Percentiles rank a stretch among this genome's conserved stretches.
Evolutionary conservation across 1,140 invertebrate genomes (phyloP).

Genomic region (Bombus soroeensis): DNA sequence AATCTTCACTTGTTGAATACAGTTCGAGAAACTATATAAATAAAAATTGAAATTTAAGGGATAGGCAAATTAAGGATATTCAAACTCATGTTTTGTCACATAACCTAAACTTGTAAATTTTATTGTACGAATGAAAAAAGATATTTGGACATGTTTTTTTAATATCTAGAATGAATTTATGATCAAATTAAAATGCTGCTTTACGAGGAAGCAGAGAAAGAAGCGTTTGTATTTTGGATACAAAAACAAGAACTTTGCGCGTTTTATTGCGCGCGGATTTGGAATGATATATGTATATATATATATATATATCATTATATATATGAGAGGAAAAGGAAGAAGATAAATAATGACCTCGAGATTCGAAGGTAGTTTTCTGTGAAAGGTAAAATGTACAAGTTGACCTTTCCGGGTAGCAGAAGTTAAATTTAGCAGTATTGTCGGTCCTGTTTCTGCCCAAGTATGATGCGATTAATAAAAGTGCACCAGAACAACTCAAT

Average conservation of each 20-base stretch:
- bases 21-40: no score
- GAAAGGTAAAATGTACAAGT: not conserved
- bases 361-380: conserved; percentile 9
- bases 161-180: not conserved
- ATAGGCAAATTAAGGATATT: no score
- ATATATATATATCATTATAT: no score
- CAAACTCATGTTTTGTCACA: no score
- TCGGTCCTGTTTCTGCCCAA: not conserved
- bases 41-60: no score
- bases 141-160: not conserved
- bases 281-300: not conserved
- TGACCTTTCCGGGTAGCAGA: conserved; percentile 12
- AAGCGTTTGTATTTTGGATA: no score
- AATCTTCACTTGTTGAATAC: not conserved
- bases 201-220: not conserved
- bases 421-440: conserved; percentile 24
- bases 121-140: not conserved
- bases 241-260: not conserved
- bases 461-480: not conserved
- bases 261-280: not conserved
- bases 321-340: not conserved
- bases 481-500: no score
- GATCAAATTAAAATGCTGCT: not conserved
- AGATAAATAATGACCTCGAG: conserved; percentile 31
- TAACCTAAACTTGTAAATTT: not conserved